These are phyloP conservation scores for Parthenolecanium corni DNA, from an alignment of 2,888 invertebrate genomes.

Conservation along the genomic window DNA sequence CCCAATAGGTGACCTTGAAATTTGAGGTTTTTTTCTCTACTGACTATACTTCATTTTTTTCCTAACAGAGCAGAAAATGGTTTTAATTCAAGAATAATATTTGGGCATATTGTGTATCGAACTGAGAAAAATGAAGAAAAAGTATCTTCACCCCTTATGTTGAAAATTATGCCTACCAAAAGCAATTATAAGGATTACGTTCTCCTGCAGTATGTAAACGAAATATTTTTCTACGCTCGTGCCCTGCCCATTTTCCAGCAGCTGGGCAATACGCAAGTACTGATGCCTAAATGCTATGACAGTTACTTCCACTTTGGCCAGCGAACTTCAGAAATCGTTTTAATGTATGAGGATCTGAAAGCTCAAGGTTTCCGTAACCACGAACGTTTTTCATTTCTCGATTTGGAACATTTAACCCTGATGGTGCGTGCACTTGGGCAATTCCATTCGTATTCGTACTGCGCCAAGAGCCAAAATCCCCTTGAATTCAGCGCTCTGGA, in stretches of 20 bases:
- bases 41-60: too few species aligned
- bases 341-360: slow-evolving; percentile 4
- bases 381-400: not conserved
- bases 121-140: not conserved
- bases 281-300: slow-evolving; percentile 4
- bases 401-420: slow-evolving; percentile 1
- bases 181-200: not conserved
- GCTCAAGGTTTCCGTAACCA: not conserved
- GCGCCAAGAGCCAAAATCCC: not conserved
- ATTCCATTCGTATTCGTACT: slow-evolving; percentile 10
- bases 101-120: not conserved
- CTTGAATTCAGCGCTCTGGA: not conserved
- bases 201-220: not conserved
- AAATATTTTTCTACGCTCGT: not conserved
- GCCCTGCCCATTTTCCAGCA: not conserved
- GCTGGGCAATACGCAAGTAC: not conserved
- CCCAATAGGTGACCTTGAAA: too few species aligned
- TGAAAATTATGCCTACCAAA: not conserved
- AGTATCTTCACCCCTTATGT: not conserved
- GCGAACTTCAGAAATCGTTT: not conserved
- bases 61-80: too few species aligned
- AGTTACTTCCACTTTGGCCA: not conserved
- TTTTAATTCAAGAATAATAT: not conserved
- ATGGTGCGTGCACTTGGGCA: slow-evolving; percentile 11
- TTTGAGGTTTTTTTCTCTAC: too few species aligned